Evolutionary conservation across 37 sponge, comb jelly and placozoan genomes (phyloP), one percentile per base, ranked within the genome.

Genomic region (Diacarnus erythraeanus): DNA sequence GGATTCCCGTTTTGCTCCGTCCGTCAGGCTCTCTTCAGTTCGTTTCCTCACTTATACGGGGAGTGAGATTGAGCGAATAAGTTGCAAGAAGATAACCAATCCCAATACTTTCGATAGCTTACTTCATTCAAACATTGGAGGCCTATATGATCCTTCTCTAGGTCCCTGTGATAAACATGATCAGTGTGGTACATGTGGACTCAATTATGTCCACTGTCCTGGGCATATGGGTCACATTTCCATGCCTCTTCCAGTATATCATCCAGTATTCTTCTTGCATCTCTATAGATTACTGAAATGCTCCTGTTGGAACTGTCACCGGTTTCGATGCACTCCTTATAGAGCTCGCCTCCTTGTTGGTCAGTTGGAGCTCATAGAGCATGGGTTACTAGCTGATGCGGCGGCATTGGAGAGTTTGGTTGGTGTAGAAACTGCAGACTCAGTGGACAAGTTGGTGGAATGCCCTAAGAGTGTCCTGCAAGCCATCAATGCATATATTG

Each of bases 141-240:
- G 99, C 10, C 80, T 95, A 31, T 95, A 95, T 59, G 99, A 98
- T 59, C 87, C 89, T 29, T 92, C 99, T 0, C 66, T 98, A 17
- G 99, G 99, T 4, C 96, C 96, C 40, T 47, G 76, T 17, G 92
- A 93, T 37, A 77, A 79, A 44, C 44, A 84, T 0, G 96, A 93
- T 2, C 41, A 79, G 6, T 98, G 99, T 67, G 71, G 69, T 23
- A 98, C 99, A 5, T 98, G 99, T 59, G 86, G 89, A 38, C 87
- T 96, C 15, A 87, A 75, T 81, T 83, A 86, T 36, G 74, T 81
- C 1, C 88, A 90, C 58, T 98, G 99, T 71, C 96, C 99, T 2
- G 99, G 99, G 1, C 98, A 97, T 72, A 75, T 95, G 75, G 98
- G 98, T 3, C 99, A 98, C 73, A 93, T 98, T n/a, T 64, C 86